phyloP scores from a whole-genome alignment of 2,888 invertebrate genomes.

The Drosophila leonis region DNA sequence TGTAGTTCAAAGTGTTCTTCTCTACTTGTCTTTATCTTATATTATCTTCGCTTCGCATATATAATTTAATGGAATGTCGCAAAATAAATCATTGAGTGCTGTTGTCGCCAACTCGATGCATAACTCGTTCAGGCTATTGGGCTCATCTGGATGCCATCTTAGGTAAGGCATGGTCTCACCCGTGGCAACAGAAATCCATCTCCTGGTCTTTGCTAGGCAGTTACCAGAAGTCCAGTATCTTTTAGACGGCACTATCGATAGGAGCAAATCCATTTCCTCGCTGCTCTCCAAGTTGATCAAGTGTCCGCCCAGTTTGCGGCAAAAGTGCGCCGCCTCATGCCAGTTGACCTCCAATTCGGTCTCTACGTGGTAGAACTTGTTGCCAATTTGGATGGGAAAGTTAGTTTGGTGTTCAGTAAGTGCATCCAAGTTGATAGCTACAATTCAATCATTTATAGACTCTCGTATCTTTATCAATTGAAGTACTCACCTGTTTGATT shows the following conservation, averaged over 20 bases:
- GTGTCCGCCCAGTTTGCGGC: slow-evolving; percentile 41
- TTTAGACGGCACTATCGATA: not conserved
- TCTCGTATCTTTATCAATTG: too few relatives aligned
- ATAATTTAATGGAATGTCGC: not conserved
- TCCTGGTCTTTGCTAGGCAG: slow-evolving; percentile 7
- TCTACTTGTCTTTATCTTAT: not conserved
- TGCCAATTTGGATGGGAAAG: slow-evolving; percentile 40
- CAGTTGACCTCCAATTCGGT: slow-evolving; percentile 5
- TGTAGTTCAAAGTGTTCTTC: not conserved
- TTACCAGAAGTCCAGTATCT: slow-evolving; percentile 38
- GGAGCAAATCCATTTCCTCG: slow-evolving; percentile 30
- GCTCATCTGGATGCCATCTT: slow-evolving; percentile 21
- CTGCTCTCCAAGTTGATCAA: slow-evolving; percentile 34
- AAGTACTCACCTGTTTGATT: slow-evolving; percentile 7
- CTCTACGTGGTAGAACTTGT: slow-evolving; percentile 32
- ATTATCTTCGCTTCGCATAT: slow-evolving; percentile 3
- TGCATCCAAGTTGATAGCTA: not conserved
- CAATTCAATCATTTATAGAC: not conserved
- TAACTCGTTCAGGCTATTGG: slow-evolving; percentile 4
- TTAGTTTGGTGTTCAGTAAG: not conserved
- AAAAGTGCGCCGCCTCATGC: slow-evolving; percentile 28
- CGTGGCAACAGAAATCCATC: slow-evolving; percentile 19
- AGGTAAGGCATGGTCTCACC: slow-evolving; percentile 15
- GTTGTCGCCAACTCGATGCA: slow-evolving; percentile 10
- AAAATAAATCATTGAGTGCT: slow-evolving; percentile 3